Conservation (phyloP, 1,140 invertebrate genomes). For the Drosophila sp. region DNA sequence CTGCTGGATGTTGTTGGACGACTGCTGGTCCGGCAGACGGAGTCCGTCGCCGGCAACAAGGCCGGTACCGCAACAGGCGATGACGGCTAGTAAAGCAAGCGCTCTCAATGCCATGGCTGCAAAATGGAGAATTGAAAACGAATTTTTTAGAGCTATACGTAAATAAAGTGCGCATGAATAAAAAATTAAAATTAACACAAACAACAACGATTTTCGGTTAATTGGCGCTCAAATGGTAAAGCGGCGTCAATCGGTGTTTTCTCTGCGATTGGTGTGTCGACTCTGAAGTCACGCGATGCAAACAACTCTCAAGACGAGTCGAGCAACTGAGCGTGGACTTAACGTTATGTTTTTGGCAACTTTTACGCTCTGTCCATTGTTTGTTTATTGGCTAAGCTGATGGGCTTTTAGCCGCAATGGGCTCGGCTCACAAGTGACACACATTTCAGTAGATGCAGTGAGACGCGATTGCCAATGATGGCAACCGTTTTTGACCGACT, state of each 20-base stretch:
- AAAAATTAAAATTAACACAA: no score
- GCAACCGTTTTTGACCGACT: conserved; percentile 1
- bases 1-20: conserved; percentile 75
- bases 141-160: no score
- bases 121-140: conserved; percentile 56
- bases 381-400: conserved; percentile 56
- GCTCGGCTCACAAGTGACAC: conserved; percentile 58
- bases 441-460: conserved; percentile 31
- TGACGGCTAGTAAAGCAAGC: conserved; percentile 55
- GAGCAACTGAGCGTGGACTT: background rate
- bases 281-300: conserved; percentile 37
- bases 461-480: conserved; percentile 17
- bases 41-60: conserved; percentile 86
- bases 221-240: conserved; percentile 51
- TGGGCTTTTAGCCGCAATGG: conserved; percentile 22
- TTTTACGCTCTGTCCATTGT: conserved; percentile 48
- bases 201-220: conserved; percentile 44
- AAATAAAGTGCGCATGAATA: no score
- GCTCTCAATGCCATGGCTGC: conserved; percentile 70
- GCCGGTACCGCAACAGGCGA: conserved; percentile 37
- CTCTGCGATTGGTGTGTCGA: conserved; percentile 43
- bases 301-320: conserved; percentile 34
- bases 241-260: conserved; percentile 52
- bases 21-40: conserved; percentile 86
- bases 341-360: conserved; percentile 56